These are phyloP conservation scores for Eulemur macaco DNA, from an alignment of 2,113 vertebrate genomes.

Conservation along the genomic window DNA sequence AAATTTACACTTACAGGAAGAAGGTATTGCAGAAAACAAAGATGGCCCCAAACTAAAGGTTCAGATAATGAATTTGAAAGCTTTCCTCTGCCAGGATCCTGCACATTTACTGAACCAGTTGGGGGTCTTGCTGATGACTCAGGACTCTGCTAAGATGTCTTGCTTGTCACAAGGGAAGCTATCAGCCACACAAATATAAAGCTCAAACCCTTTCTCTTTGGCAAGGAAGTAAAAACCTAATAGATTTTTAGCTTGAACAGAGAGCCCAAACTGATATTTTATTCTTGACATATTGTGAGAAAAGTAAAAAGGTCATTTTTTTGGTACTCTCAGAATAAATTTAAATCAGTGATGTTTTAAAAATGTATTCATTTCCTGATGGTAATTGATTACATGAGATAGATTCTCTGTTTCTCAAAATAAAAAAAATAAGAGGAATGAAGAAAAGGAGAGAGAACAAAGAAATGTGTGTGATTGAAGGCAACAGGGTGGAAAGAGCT, in stretches of 20 bases:
- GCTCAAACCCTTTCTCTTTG: not conserved
- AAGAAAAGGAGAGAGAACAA: not conserved
- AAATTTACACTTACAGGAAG: conserved; percentile 12
- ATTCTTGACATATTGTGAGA: conserved; percentile 16
- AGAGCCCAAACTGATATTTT: not conserved
- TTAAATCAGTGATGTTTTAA: conserved; percentile 33
- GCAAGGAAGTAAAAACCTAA: not conserved
- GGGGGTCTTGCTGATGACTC: not conserved
- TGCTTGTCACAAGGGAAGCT: not conserved
- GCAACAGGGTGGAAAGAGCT: not conserved
- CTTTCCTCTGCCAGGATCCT: not conserved
- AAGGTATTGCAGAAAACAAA: not conserved
- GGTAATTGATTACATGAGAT: not conserved
- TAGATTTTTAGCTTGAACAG: not conserved
- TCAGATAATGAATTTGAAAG: not conserved
- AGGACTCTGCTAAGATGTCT: not conserved
- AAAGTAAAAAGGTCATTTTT: conserved; percentile 19
- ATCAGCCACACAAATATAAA: not conserved
- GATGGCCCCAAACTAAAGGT: not conserved
- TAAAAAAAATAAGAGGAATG: not conserved
- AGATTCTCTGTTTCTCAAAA: not conserved
- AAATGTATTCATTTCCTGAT: not conserved
- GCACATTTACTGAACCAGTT: not conserved
- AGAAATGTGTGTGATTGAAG: not conserved
- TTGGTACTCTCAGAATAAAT: not conserved